Base-by-base conservation (phyloP, 2,113 vertebrate genomes). In the Anser cygnoides region DNA sequence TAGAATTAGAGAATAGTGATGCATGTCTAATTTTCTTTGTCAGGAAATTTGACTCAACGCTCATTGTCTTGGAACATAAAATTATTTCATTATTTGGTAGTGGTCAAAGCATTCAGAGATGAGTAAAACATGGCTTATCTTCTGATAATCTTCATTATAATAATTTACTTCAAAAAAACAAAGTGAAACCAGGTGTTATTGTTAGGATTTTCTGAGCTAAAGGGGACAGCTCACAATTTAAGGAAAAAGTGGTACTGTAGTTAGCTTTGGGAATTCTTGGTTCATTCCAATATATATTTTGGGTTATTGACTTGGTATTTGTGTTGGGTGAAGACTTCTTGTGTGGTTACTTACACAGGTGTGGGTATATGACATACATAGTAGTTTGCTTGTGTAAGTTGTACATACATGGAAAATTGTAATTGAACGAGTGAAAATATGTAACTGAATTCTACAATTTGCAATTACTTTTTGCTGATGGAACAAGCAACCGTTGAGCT, bases 61-160 rank as follows among this genome's bases (percentile, higher is more conserved):
- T 79, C 18, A 17, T 62, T 59, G 26, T 70, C 61, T 80, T 84
- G 52, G 46, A 77, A 57, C 0, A 6, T 89, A 76, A 87, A 55
- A 68, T 74, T 28, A 8, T 65, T 79, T 77, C 9, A 23, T 78
- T 80, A 87, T 62, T 95, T 29, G 49, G 43, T 37, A 68, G 16
- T 87, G 71, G 52, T 90, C 54, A 75, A 62, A 33, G 57, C 43
- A 71, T 91, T 97, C 46, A 84, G 92, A 65, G 19, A 67, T 80
- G 54, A 95, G 62, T 91, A 89, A 93, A 94, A 57, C 31, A 82
- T 43, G 43, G 82, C 28, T 73, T 94, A 87, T 83, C 85, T 97
- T 71, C 75, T 18, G 4, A 54, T 70, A 68, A 89, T 83, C 44
- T 71, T 83, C 82, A 44, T 81, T 65, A 19, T 41, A 83, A 68